Base-by-base conservation (phyloP, 2,888 invertebrate species). In the Brachyptera putata region DNA sequence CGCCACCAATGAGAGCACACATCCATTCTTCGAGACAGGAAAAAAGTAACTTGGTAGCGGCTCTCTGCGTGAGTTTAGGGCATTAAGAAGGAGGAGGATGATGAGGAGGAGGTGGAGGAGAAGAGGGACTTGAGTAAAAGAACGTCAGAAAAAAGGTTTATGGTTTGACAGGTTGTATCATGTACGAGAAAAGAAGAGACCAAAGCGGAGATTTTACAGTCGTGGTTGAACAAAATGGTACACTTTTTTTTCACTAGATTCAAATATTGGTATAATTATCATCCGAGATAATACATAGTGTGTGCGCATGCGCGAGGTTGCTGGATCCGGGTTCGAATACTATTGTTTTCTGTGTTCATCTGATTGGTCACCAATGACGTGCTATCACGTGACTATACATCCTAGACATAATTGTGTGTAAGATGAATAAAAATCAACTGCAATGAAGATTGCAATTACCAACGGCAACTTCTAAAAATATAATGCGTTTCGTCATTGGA, bases 151-250 rank as follows among this genome's bases (percentile, higher is more conserved):
- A 18, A 26, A 34, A 34, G 30, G 50, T 34, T 50, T 50, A 50
- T 50, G 50, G 14, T 21, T 50, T 50, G 50, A 50, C 50, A 50
- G 50, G 50, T 50, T 50, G 50, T 50, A 26, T 26, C 26, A 50
- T 30, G 46, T 46, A 26, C 14, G 26, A 30, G 24, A 50, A 16
- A 46, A 3, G 46, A 24, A 46, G 22, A 46, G 18, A 46, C 21
- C 18, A 3, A 30, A 7, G 34, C 34, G 11, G 34, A 11, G 5
- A 11, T 5, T 30, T 11, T 30, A 30, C 11, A 14, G 3, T 18
- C 18, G 16, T 41, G 41, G 14, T 41, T 14, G n/a, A n/a, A n/a
- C n/a, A n/a, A n/a, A n/a, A n/a, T 14, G 16, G 14, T 41, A 41
- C 21, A 7, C 41, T 16, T 21, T 30, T 4, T 41, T 21, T 11